These are phyloP conservation scores for Lordiphosa collinella DNA, from an alignment of 1,140 invertebrate species.

Conservation along the genomic window DNA sequence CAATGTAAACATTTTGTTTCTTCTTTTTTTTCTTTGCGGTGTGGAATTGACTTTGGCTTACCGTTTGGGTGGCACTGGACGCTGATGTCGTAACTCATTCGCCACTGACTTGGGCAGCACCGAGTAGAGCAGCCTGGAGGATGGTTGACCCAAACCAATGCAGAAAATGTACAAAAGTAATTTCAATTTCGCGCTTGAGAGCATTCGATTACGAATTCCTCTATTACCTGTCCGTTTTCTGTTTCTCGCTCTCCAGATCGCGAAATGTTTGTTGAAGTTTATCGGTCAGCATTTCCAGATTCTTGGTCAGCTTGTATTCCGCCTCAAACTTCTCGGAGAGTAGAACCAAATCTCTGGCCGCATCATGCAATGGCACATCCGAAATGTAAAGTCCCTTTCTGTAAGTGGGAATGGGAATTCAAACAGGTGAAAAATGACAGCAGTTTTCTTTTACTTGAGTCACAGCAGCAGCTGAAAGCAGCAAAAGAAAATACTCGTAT, in stretches of 20 bases:
- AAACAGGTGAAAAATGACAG: constrained; percentile 43
- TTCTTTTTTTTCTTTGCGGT: constrained; percentile 16
- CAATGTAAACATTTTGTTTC: constrained; percentile 11
- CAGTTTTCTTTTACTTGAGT: constrained; percentile 61
- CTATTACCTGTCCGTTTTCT: constrained; percentile 96
- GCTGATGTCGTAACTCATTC: constrained; percentile 93
- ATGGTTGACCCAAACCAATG: constrained; percentile 3
- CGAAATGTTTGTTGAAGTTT: constrained; percentile 97
- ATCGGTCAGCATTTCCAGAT: constrained; percentile 96
- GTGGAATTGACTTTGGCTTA: constrained; percentile 52
- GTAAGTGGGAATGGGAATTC: constrained; percentile 7
- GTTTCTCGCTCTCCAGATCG: constrained; percentile 96
- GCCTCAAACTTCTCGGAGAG: constrained; percentile 99
- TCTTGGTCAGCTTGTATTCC: constrained; percentile 97
- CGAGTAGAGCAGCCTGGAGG: constrained; percentile 91
- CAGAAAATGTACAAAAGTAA: constrained; percentile 58
- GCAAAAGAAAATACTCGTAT: constrained; percentile 30
- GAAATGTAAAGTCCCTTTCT: constrained; percentile 95
- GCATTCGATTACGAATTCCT: constrained; percentile 25
- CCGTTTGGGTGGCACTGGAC: constrained; percentile 90
- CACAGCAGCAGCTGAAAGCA: constrained; percentile 6
- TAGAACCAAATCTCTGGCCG: constrained; percentile 96
- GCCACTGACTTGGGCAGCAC: constrained; percentile 96
- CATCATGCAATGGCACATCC: constrained; percentile 97
- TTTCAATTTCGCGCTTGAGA: constrained; percentile 74